Base-by-base conservation (phyloP, 2,888 invertebrate species). In the Dryobota labecula region DNA sequence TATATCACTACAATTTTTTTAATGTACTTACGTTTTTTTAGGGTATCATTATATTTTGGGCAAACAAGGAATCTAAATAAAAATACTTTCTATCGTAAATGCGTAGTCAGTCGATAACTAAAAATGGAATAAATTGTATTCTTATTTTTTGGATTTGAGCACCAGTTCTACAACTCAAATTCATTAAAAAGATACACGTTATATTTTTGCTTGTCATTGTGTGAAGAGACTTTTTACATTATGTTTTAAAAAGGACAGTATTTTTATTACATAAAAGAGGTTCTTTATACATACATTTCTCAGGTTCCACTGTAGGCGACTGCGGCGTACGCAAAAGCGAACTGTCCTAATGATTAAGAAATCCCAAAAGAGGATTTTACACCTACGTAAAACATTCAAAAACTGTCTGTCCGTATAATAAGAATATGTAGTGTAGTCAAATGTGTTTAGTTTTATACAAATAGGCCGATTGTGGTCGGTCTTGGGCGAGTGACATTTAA, bases 1-100 rank as follows among this genome's bases (percentile, higher is more conserved):
- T 79, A 92, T 93, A 95, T 94, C 93, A 94, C 94, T 94, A 94
- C 91, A 43, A 78, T 63, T 73, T 74, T 60, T 80, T 84, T 80
- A 80, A 74, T 86, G 82, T 84, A 86, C n/a, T n/a, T n/a, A n/a
- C 80, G 83, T 56, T 78, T 77, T 73, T 73, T 69, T 51, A 54
- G 73, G 70, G 38, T 73, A 64, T 57, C 47, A 56, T 65, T 45
- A 56, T 66, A 70, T 68, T 63, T 83, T 73, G 58, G 74, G 72
- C 61, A 49, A 73, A 77, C 67, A 68, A 30, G 36, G 64, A 72
- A 67, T 33, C 60, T 54, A 83, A 77, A 69, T 58, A 76, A 75
- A 74, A 73, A 80, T 82, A 80, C 57, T 72, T 75, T 68, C 57
- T 75, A 71, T 70, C n/a, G 45, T 89, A 91, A 91, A 92, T 90